Conservation (phyloP, 2,888 invertebrate genomes). For the Andrena fulva region DNA sequence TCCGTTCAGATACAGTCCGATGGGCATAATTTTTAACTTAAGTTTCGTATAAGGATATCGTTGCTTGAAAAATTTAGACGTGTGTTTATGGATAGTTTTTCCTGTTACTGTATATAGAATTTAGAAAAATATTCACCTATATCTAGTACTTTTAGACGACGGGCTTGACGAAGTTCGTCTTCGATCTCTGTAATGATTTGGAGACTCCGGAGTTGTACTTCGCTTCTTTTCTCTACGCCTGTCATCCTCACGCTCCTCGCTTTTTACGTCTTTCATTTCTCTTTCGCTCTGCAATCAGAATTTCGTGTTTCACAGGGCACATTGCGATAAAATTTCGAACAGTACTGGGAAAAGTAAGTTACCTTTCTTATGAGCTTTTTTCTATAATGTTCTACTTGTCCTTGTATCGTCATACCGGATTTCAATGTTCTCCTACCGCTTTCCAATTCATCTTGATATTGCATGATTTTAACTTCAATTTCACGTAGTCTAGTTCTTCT, state of each 20-base stretch:
- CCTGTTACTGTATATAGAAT: too few relatives aligned
- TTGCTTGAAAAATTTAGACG: too few relatives aligned
- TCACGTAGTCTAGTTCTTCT: slow-evolving; percentile 92
- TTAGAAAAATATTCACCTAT: slow-evolving; percentile 73
- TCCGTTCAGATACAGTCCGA: too few relatives aligned
- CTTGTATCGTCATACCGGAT: slow-evolving; percentile 90
- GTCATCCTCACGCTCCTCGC: slow-evolving; percentile 82
- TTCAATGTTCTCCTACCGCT: slow-evolving; percentile 91
- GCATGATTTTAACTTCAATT: slow-evolving; percentile 97
- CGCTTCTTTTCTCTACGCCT: slow-evolving; percentile 81
- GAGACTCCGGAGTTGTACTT: slow-evolving; percentile 82
- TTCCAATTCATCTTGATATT: slow-evolving; percentile 98
- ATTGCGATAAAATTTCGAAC: not conserved
- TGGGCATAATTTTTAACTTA: too few relatives aligned
- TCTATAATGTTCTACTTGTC: slow-evolving; percentile 96
- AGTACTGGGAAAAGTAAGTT: slow-evolving; percentile 40
- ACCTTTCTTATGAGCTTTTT: slow-evolving; percentile 95
- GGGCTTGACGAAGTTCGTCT: slow-evolving; percentile 80
- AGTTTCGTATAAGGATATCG: too few relatives aligned
- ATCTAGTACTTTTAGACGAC: slow-evolving; percentile 78
- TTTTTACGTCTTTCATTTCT: slow-evolving; percentile 83
- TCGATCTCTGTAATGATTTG: slow-evolving; percentile 80
- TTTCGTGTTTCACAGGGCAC: not conserved
- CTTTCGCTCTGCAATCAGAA: slow-evolving; percentile 78
- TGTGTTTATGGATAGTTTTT: too few relatives aligned